Evolutionary conservation across 2,113 vertebrate species (phyloP).

Genomic region (Neopipo cinnamomea): DNA sequence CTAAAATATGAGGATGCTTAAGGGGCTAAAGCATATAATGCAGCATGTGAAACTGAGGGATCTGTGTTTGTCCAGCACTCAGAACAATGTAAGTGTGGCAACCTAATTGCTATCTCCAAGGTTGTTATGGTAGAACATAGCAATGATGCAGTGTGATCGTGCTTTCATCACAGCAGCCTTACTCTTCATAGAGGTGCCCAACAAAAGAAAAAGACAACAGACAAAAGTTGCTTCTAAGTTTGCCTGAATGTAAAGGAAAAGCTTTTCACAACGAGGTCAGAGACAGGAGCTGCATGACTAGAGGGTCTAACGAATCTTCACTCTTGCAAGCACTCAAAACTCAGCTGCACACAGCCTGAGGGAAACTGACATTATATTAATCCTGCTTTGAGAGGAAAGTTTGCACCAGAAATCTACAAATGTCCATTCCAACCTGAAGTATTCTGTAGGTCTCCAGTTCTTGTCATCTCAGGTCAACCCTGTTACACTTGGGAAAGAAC

Average conservation of each 20-base stretch:
- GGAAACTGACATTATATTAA: not conserved
- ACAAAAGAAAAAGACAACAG: not conserved
- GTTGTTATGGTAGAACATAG: not conserved
- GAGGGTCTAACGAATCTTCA: not conserved
- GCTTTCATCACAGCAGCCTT: not conserved
- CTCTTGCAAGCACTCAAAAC: not conserved
- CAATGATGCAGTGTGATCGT: rapidly evolving
- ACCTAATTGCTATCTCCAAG: not conserved
- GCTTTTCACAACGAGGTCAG: not conserved
- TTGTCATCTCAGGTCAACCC: not conserved
- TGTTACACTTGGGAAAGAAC: not conserved
- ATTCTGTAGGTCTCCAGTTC: rapidly evolving
- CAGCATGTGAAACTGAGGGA: not conserved
- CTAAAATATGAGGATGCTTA: not conserved
- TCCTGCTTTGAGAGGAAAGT: not conserved
- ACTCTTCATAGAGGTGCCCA: not conserved
- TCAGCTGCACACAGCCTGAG: not conserved
- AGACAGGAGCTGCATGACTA: not conserved
- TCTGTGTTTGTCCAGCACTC: not conserved
- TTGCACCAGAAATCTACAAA: not conserved
- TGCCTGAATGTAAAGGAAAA: not conserved
- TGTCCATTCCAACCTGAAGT: not conserved
- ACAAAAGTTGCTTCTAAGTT: not conserved
- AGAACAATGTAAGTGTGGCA: not conserved
- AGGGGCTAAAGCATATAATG: not conserved